Base-by-base conservation (phyloP, 2,113 vertebrate species). In the Calidris pygmaea region DNA sequence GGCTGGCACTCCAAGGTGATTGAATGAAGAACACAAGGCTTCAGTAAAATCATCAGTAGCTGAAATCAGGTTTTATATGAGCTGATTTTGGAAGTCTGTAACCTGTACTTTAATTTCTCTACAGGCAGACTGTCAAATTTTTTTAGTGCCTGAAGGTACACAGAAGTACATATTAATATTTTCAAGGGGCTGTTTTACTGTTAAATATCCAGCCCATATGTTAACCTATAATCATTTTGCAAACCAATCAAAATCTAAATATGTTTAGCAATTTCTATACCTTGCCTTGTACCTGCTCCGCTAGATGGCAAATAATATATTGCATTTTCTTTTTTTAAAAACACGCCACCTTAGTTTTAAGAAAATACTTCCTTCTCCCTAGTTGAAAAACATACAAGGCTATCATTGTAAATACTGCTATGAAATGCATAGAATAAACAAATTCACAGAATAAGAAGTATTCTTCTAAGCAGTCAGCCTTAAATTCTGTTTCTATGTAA, bases 1-100 rank as follows among this genome's bases (percentile, higher is more conserved):
- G 88, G 45, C 68, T 91, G 41, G 88, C 80, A 15, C 50, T 94
- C 90, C 93, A 96, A 95, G 92, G 88, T 96, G 93, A 94, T 32
- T 62, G 94, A 83, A 66, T 21, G 77, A 93, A 93, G 82, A 94
- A 24, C 77, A 67, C 27, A 53, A 85, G 35, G 71, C 60, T 90
- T 45, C 79, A 34, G 59, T 62, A 24, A 95, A 90, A 82, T 48
- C 58, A 78, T 66, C 5, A 41, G n/a, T 11, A 68, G 56, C 68
- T 62, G 56, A 78, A 85, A 56, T 50, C 39, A 45, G 29, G 29
- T 85, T 88, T 87, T 39, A 10, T 43, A n/a, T 47, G 32, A 91
- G 39, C 37, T 3, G 10, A 53, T 87, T 88, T 87, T 89, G 43
- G 66, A 71, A 93, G 68, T 15, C 43, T 66, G 17, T 34, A 93